Conservation (phyloP, 30 jellyfish, hydroid and myxozoan species). For the Aurelia sp. region DNA sequence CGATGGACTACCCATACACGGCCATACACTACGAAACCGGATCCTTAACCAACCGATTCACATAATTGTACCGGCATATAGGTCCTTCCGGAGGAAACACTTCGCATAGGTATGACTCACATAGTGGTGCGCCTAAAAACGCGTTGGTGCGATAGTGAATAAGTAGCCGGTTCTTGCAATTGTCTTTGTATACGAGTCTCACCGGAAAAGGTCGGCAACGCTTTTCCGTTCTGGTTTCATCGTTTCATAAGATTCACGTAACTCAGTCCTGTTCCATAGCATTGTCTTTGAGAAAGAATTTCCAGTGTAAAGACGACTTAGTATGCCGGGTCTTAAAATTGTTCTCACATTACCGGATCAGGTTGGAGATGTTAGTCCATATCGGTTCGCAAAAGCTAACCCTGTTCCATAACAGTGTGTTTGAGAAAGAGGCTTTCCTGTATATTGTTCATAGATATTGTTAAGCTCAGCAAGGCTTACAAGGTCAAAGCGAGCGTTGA, state of each 20-base stretch:
- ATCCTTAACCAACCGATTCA: too few species aligned
- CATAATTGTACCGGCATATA: too few species aligned
- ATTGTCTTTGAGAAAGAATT: slow-evolving; percentile 40
- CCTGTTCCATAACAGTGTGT: slow-evolving; percentile 14
- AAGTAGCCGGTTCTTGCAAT: too few species aligned
- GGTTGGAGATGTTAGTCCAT: too few species aligned
- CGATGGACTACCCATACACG: too few species aligned
- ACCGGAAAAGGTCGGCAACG: too few species aligned
- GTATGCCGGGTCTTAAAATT: too few species aligned
- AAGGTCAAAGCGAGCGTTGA: slow-evolving; percentile 34
- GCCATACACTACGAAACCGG: too few species aligned
- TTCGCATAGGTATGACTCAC: too few species aligned
- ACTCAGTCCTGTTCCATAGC: not conserved
- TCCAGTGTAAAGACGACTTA: not conserved
- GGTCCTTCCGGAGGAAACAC: too few species aligned
- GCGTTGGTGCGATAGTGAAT: slow-evolving; percentile 15
- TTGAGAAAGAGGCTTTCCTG: slow-evolving; percentile 65
- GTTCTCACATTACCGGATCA: not conserved
- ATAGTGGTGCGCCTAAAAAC: slow-evolving; percentile 17
- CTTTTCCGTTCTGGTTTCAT: too few species aligned
- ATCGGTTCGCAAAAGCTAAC: not conserved
- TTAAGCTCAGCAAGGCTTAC: slow-evolving; percentile 33
- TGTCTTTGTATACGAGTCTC: not conserved
- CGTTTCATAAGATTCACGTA: not conserved
- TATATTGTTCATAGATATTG: slow-evolving; percentile 10